Percentiles rank a stretch among this genome's conserved stretches.
Conservation (phyloP, 2,888 invertebrate genomes). For the Hypena proboscidalis region DNA sequence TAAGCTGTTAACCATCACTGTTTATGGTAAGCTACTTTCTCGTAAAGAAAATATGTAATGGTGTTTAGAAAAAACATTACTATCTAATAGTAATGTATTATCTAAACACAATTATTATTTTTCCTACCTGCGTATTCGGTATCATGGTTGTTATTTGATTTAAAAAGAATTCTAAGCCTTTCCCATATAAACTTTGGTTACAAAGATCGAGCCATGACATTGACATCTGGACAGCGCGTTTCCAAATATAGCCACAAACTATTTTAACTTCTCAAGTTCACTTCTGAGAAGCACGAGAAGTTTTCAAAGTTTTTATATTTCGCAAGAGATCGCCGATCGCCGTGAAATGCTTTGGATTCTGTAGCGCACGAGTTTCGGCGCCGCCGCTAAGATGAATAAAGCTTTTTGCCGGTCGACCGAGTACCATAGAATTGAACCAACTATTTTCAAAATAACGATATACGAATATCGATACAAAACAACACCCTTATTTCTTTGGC, state of each 20-base stretch:
- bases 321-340: slow-evolving; percentile 44
- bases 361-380: slow-evolving; percentile 46
- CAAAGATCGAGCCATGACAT: slow-evolving; percentile 18
- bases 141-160: neutral
- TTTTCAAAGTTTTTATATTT: slow-evolving; percentile 39
- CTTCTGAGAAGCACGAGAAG: slow-evolving; percentile 38
- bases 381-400: slow-evolving; percentile 37
- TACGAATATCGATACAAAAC: no score
- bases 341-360: slow-evolving; percentile 45
- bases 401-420: slow-evolving; percentile 38
- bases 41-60: neutral
- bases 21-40: slow-evolving; percentile 9
- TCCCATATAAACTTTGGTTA: neutral
- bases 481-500: slow-evolving; percentile 11
- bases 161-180: neutral
- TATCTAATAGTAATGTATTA: no score
- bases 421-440: slow-evolving; percentile 17
- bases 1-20: slow-evolving; percentile 6
- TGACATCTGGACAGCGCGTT: slow-evolving; percentile 25
- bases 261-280: slow-evolving; percentile 16
- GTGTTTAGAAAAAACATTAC: no score
- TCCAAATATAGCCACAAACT: slow-evolving; percentile 27
- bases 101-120: no score
- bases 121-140: no score
- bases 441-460: slow-evolving; percentile 12